These are phyloP conservation scores for Proterorhinus semilunaris DNA, from an alignment of 2,113 vertebrate genomes.

Conservation along the genomic window DNA sequence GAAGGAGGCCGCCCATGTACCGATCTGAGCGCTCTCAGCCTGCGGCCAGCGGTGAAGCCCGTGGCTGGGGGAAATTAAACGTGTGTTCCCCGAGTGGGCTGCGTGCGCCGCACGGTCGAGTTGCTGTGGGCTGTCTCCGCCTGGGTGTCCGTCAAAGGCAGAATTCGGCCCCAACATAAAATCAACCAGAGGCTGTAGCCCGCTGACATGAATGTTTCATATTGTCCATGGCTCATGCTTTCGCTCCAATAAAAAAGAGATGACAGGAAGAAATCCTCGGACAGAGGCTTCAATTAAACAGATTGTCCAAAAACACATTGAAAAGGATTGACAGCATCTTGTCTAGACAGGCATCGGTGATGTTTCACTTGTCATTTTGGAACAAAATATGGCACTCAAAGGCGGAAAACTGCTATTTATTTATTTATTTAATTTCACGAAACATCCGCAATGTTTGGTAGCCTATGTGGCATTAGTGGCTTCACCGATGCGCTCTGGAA, in stretches of 20 bases:
- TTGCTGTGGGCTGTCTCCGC: constrained; percentile 44
- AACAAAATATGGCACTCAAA: constrained; percentile 47
- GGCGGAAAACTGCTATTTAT: constrained; percentile 55
- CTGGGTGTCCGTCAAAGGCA: constrained; percentile 49
- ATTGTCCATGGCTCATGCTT: constrained; percentile 53
- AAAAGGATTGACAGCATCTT: constrained; percentile 29
- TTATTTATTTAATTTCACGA: constrained; percentile 76
- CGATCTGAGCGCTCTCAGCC: constrained; percentile 50
- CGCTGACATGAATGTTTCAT: constrained; percentile 62
- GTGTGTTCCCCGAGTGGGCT: constrained; percentile 55
- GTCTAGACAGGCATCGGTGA: constrained; percentile 14
- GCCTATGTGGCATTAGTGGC: constrained; percentile 55
- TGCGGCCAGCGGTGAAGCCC: constrained; percentile 52
- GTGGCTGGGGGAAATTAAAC: constrained; percentile 58
- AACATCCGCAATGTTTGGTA: constrained; percentile 82
- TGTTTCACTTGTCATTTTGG: constrained; percentile 48
- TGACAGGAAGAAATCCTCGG: constrained; percentile 25
- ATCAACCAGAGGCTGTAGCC: constrained; percentile 45
- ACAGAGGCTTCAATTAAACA: constrained; percentile 38
- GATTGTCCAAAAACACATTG: constrained; percentile 25
- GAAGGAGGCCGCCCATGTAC: constrained; percentile 67
- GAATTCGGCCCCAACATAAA: constrained; percentile 48
- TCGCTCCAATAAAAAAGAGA: constrained; percentile 45
- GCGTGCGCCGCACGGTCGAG: constrained; percentile 42
- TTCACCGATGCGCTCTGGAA: constrained; percentile 53